Percentiles rank a stretch among this genome's conserved stretches.
Conservation (phyloP, 1,140 invertebrate genomes). For the Penaeus japonicus region DNA sequence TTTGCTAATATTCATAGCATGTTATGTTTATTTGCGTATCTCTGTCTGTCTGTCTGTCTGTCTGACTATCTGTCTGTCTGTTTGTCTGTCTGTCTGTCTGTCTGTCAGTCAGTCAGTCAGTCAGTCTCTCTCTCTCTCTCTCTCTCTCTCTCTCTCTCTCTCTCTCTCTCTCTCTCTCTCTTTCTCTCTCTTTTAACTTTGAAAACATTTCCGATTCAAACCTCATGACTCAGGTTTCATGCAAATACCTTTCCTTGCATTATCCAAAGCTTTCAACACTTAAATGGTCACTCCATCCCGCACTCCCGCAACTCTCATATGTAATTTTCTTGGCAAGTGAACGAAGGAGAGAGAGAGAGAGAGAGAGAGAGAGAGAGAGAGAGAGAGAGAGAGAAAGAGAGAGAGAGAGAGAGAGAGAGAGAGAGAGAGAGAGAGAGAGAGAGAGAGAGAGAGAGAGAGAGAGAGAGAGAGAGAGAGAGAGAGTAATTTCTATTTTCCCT, state of each 20-base stretch:
- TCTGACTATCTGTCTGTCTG: constrained; percentile 3
- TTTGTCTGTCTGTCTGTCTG: background rate
- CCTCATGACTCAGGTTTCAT: no score
- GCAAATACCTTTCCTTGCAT: no score
- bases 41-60: constrained; percentile 24
- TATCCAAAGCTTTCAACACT: no score
- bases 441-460: constrained; percentile 18
- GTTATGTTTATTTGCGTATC: background rate
- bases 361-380: background rate
- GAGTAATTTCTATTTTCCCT: no score
- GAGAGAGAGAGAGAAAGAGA: background rate
- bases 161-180: background rate
- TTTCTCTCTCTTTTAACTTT: background rate
- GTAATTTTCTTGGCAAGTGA: background rate
- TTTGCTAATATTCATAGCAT: no score
- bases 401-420: background rate
- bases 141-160: background rate
- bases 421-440: constrained; percentile 24
- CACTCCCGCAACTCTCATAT: no score
- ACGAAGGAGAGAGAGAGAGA: background rate
- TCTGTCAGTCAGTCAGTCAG: constrained; percentile 11
- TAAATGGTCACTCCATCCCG: no score
- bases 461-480: constrained; percentile 10
- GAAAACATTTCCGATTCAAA: background rate
- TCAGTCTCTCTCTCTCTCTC: constrained; percentile 17